These are phyloP conservation scores for Condylura cristata DNA, from an alignment of 2,113 vertebrate species.

Conservation along the genomic window DNA sequence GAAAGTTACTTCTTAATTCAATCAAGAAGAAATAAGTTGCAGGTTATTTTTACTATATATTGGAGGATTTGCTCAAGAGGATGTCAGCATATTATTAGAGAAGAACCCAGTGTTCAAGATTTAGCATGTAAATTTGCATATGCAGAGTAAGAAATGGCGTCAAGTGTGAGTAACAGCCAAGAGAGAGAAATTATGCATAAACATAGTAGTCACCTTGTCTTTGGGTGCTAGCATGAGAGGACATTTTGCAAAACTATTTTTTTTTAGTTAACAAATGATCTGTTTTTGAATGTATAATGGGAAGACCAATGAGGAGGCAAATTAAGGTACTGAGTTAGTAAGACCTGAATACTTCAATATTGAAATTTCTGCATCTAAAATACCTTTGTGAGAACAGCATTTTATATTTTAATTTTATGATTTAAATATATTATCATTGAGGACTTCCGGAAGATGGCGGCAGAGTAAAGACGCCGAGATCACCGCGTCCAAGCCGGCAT, in stretches of 20 bases:
- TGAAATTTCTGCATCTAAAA: constrained; percentile 17
- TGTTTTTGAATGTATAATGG: neutral
- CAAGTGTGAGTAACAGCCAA: neutral
- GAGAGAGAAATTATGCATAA: neutral
- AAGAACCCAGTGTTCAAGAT: constrained; percentile 1
- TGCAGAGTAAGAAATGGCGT: neutral
- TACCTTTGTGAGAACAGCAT: neutral
- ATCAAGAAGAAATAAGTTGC: neutral
- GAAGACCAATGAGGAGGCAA: neutral
- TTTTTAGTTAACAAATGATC: neutral
- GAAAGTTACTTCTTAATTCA: neutral
- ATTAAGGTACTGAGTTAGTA: neutral
- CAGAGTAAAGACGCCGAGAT: too few relatives aligned
- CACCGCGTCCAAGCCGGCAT: too few relatives aligned
- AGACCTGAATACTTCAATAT: constrained; percentile 15
- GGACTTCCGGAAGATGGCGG: too few relatives aligned
- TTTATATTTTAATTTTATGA: constrained; percentile 31
- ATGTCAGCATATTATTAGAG: neutral
- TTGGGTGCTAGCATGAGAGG: neutral
- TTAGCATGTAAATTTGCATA: neutral
- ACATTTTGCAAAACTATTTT: neutral
- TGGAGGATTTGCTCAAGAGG: constrained; percentile 9
- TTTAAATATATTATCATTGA: neutral
- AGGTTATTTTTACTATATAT: neutral
- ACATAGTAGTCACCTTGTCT: neutral